A percentile compares a stretch with the other conserved stretches of the same genome.
phyloP scores from a whole-genome alignment of 2,113 vertebrate genomes.

The Sapajus apella region DNA sequence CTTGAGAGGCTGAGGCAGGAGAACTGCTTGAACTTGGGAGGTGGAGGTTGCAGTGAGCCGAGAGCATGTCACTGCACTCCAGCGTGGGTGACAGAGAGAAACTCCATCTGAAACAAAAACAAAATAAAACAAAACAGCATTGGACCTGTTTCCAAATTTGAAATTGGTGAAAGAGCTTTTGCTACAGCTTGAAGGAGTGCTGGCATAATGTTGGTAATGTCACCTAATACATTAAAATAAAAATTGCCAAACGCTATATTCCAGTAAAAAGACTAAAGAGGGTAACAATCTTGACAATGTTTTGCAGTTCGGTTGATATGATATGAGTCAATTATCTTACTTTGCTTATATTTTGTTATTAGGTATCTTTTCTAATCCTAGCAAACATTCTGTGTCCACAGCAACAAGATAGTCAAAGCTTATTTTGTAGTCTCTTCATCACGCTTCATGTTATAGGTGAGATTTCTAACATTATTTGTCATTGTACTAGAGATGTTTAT shows the following conservation, averaged over 20 bases:
- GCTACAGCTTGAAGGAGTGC: neutral
- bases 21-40: too few relatives aligned
- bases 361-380: neutral
- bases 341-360: neutral
- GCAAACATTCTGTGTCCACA: neutral
- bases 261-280: neutral
- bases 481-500: neutral
- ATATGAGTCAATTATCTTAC: neutral
- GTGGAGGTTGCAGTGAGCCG: too few relatives aligned
- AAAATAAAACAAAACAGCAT: neutral
- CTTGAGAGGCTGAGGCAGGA: too few relatives aligned
- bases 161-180: neutral
- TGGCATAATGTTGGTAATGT: neutral
- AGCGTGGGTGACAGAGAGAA: too few relatives aligned
- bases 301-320: neutral
- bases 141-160: neutral
- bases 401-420: neutral
- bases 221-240: neutral
- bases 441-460: neutral
- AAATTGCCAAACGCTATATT: neutral
- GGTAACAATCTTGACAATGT: neutral
- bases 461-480: constrained; percentile 18
- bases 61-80: too few relatives aligned
- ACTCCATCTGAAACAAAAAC: too few relatives aligned
- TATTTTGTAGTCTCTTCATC: neutral